Evolutionary conservation across 2,797 vertebrate genomes (phyloP), one percentile per base, ranked within the genome.

Genomic region (Threskiornis aethiopicus): DNA sequence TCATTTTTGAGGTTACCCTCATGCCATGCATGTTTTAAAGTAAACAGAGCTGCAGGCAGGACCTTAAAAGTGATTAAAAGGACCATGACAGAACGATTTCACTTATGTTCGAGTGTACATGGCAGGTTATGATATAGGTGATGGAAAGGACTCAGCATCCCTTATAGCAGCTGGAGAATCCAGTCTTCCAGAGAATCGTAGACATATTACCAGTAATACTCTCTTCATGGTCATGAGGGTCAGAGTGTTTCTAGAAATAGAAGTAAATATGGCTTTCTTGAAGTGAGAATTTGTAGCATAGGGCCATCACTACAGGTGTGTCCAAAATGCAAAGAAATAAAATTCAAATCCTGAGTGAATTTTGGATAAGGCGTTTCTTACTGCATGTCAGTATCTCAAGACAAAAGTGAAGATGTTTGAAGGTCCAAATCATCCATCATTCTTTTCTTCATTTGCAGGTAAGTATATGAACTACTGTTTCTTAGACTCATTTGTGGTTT

Each of bases 81-180:
- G 13, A 5, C 5, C 7, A 5, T 51, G n/a, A 39, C 14, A 70
- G 44, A 77, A 75, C 0, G 0, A 11, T 59, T 42, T n/a, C 20
- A 11, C 15, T 80, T 52, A 49, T 9, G 15, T 7, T 61, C 29
- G 66, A 73, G 7, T 26, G 3, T 70, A 54, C 2, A 6, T 46
- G 35, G 9, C 35, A 66, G 11, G 10, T 59, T 75, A 35, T 33
- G 28, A 11, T 15, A 28, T 2, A 75, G 11, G 5, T 49, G 31
- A 58, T 21, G 16, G 35, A 84, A 57, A 16, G 19, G 24, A 17
- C 8, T 3, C 6, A 28, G 1, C 12, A 64, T 76, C 31, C 9
- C 8, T 75, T 67, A 35, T 5, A 73, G 42, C 35, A 77, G 11
- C 31, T 79, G 29, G 20, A 82, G 15, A 64, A 82, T 66, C 11